These are phyloP conservation scores for Ennomos quercinarius DNA, from an alignment of 2,888 invertebrate genomes.

Conservation along the genomic window DNA sequence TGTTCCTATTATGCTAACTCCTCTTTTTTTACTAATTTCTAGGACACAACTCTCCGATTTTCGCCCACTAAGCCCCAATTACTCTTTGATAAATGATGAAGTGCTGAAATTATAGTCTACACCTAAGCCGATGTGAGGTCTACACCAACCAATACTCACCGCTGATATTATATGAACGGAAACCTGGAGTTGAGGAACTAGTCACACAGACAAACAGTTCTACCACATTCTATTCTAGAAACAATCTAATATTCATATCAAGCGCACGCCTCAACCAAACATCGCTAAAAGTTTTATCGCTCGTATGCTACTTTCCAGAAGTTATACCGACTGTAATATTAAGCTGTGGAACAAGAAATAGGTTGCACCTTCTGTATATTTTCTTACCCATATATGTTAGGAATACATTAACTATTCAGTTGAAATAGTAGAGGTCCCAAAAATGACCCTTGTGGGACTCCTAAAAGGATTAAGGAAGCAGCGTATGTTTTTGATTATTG, in stretches of 20 bases:
- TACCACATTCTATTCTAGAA: conserved; percentile 65
- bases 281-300: conserved; percentile 53
- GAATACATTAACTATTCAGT: conserved; percentile 23
- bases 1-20: neutral
- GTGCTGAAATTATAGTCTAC: conserved; percentile 46
- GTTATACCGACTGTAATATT: conserved; percentile 43
- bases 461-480: conserved; percentile 43
- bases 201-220: conserved; percentile 57
- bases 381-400: conserved; percentile 23
- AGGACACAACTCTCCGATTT: conserved; percentile 59
- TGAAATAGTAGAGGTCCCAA: conserved; percentile 32
- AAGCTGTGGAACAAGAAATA: conserved; percentile 41
- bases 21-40: conserved; percentile 6
- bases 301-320: conserved; percentile 42
- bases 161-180: conserved; percentile 26
- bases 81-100: conserved; percentile 42
- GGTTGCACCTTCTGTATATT: conserved; percentile 40
- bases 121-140: too few species aligned
- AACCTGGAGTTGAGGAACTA: conserved; percentile 48
- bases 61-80: conserved; percentile 13
- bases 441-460: conserved; percentile 36
- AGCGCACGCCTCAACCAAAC: conserved; percentile 58
- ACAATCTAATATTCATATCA: conserved; percentile 61
- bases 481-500: conserved; percentile 45
- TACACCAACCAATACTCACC: conserved; percentile 58